Evolutionary conservation across 1,140 invertebrate species (phyloP).

Genomic region (Drosophila fuyamai): DNA sequence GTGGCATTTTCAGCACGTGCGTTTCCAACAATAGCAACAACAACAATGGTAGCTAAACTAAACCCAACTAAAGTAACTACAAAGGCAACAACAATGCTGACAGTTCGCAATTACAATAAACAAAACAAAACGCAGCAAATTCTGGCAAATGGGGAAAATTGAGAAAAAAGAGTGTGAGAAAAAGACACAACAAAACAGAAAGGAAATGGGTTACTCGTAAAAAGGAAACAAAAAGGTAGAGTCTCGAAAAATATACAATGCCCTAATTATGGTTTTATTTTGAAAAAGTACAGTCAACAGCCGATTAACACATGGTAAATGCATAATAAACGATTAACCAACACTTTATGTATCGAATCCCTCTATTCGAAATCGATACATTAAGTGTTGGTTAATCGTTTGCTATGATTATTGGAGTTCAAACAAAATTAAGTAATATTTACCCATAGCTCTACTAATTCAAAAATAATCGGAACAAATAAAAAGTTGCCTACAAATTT

Average conservation of each 20-base stretch:
- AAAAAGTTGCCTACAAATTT: no score
- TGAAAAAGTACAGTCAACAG: slow-evolving; percentile 14
- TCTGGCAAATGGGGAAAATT: slow-evolving; percentile 35
- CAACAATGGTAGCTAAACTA: slow-evolving; percentile 9
- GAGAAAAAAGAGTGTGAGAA: background rate
- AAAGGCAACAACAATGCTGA: slow-evolving; percentile 33
- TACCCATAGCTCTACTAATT: no score
- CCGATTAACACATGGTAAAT: background rate
- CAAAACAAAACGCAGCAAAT: slow-evolving; percentile 52
- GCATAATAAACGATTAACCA: background rate
- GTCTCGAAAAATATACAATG: slow-evolving; percentile 13
- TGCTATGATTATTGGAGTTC: no score
- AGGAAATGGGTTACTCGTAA: slow-evolving; percentile 43
- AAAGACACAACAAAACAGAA: slow-evolving; percentile 22
- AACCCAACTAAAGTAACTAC: slow-evolving; percentile 35
- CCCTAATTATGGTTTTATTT: slow-evolving; percentile 21
- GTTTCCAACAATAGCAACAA: slow-evolving; percentile 37
- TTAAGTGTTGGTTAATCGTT: no score
- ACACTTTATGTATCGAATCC: background rate
- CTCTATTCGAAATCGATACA: no score
- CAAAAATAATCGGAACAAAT: no score
- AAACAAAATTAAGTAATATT: no score
- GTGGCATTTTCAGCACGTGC: slow-evolving; percentile 58
- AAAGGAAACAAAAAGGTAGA: slow-evolving; percentile 29
- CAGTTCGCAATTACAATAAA: slow-evolving; percentile 60